Conservation (phyloP, 2,888 invertebrate species). For the Philaethria dido region DNA sequence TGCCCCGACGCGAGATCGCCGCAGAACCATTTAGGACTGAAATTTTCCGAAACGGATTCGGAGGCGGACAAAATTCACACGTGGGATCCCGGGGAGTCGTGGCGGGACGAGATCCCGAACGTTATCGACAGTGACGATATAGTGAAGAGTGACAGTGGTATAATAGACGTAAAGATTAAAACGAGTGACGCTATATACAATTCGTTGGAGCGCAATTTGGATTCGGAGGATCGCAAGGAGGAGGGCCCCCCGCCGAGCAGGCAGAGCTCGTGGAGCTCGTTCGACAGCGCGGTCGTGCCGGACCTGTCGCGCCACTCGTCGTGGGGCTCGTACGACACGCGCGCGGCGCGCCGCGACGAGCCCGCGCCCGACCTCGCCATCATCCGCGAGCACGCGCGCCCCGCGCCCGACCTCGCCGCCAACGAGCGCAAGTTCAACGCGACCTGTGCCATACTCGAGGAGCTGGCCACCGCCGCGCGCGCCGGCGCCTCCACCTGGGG, state of each 20-base stretch:
- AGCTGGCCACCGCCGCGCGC: constrained; percentile 75
- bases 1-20: constrained; percentile 53
- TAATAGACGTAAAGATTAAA: constrained; percentile 73
- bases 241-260: constrained; percentile 75
- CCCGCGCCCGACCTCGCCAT: constrained; percentile 64
- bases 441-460: constrained; percentile 85
- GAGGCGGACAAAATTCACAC: constrained; percentile 83
- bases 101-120: constrained; percentile 60
- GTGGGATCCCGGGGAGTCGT: constrained; percentile 87
- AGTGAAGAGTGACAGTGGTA: constrained; percentile 81
- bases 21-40: constrained; percentile 59
- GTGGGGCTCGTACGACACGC: constrained; percentile 91
- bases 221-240: constrained; percentile 71
- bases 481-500: constrained; percentile 68
- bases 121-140: constrained; percentile 70
- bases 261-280: constrained; percentile 91
- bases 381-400: constrained; percentile 64
- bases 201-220: constrained; percentile 88
- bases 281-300: constrained; percentile 90
- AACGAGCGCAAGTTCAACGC: constrained; percentile 78
- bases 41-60: constrained; percentile 56
- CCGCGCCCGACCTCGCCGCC: constrained; percentile 57
- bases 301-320: constrained; percentile 91
- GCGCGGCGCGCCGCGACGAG: constrained; percentile 55
- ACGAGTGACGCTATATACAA: constrained; percentile 87